A percentile compares a stretch with the other conserved stretches of the same genome.
These are phyloP conservation scores for Cyclopterus lumpus DNA, from an alignment of 2,797 vertebrate genomes.

Conservation along the genomic window DNA sequence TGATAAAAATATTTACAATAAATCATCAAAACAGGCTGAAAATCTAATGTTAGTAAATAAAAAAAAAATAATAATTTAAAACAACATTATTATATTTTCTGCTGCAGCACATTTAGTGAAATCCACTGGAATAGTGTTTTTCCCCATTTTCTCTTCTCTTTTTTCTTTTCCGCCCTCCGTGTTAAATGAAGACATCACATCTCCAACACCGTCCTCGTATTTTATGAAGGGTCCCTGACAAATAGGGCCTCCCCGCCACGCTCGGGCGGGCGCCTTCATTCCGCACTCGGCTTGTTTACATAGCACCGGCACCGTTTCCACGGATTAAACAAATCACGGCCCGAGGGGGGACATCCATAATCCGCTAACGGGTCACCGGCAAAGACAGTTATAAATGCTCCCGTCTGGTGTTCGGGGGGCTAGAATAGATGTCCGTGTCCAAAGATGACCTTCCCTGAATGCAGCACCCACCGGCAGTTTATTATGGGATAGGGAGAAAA, in stretches of 20 bases:
- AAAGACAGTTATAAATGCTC: conserved; percentile 87
- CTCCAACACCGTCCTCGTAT: conserved; percentile 87
- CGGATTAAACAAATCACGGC: conserved; percentile 98
- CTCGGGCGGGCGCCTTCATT: conserved; percentile 93
- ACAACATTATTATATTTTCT: conserved; percentile 63
- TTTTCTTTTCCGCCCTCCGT: conserved; percentile 85
- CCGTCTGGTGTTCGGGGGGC: conserved; percentile 68
- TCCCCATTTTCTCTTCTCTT: conserved; percentile 70
- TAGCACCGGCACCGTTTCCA: conserved; percentile 95
- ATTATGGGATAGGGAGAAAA: conserved; percentile 20
- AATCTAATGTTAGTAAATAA: not conserved
- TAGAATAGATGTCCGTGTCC: conserved; percentile 83
- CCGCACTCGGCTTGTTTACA: conserved; percentile 98
- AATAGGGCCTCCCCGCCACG: conserved; percentile 92
- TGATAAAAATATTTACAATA: not conserved
- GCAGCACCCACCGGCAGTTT: conserved; percentile 45
- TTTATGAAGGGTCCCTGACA: conserved; percentile 96
- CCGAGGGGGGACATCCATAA: conserved; percentile 94
- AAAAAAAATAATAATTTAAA: conserved; percentile 69
- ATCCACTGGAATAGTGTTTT: conserved; percentile 76
- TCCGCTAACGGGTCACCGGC: conserved; percentile 90
- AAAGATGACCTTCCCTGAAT: conserved; percentile 89
- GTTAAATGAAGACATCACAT: conserved; percentile 97
- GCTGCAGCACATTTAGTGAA: conserved; percentile 12
- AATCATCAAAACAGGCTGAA: not conserved